Evolutionary conservation across 2,113 vertebrate genomes (phyloP), one percentile per base, ranked within the genome.

Genomic region (Pseudopipra pipra): DNA sequence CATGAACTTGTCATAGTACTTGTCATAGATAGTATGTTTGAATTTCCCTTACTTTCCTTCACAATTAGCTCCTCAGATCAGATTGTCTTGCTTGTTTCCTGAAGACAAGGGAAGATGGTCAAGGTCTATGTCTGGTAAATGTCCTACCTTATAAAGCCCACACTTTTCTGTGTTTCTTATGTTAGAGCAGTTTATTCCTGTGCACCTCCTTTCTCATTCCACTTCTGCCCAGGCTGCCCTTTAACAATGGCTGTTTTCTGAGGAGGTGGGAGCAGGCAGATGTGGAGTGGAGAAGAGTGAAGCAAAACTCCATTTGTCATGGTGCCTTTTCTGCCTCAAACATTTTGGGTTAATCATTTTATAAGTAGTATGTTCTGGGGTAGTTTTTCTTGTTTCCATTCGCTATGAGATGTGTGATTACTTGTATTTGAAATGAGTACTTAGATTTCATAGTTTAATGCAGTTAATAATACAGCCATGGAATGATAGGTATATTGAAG

Each of bases 401-500:
- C 6, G 3, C 43, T 78, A 23, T 78, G 56, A n/a, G 44, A 83
- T 85, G n/a, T 63, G 68, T 77, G 71, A 71, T 56, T 68, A 62
- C 63, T 90, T 87, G 35, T 74, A 17, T 59, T 55, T 86, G 66
- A 95, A 89, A 85, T 62, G 30, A 33, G 49, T 88, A 52, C 80
- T 91, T 92, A 63, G 84, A 27, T 81, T 82, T 95, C 79, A 31
- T 81, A 75, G 39, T 79, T 92, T 93, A 86, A 85, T 35, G 52
- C 35, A 72, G 63, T 78, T 95, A 91, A 80, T 85, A 95, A 91
- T 76, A 41, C 33, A 85, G 37, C 25, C 16, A 7, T 90, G 70
- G 71, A 89, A 79, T 84, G 84, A 93, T 95, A 95, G 92, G 49
- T 90, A 85, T 39, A 66, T 51, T 77, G 87, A 62, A 83, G 87